Conservation (phyloP, 2,797 vertebrate genomes). For the Paguma larvata region DNA sequence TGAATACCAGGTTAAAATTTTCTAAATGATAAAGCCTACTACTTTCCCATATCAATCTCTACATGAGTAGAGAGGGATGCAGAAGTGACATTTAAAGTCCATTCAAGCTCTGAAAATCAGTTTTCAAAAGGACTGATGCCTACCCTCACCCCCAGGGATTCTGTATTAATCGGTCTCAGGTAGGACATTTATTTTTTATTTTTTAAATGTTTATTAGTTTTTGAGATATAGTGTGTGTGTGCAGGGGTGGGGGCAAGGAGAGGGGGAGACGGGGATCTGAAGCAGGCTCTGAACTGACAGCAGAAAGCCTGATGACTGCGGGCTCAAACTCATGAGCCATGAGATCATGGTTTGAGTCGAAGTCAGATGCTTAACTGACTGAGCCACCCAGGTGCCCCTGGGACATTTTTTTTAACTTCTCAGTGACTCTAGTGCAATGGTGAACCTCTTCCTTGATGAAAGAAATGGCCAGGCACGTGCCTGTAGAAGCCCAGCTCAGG, state of each 20-base stretch:
- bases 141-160: neutral
- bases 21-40: neutral
- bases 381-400: too few relatives aligned
- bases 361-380: too few relatives aligned
- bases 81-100: constrained; percentile 25
- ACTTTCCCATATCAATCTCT: neutral
- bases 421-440: constrained; percentile 41
- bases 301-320: too few relatives aligned
- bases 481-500: constrained; percentile 36
- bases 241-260: too few relatives aligned
- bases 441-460: constrained; percentile 12
- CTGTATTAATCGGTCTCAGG: constrained; percentile 45
- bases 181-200: neutral
- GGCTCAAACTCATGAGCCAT: too few relatives aligned
- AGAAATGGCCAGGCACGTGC: constrained; percentile 46
- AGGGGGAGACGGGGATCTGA: too few relatives aligned
- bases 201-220: neutral
- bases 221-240: too few relatives aligned
- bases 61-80: neutral
- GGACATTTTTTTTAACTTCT: constrained; percentile 37
- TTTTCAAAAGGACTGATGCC: constrained; percentile 48
- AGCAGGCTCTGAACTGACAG: too few relatives aligned
- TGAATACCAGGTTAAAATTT: neutral
- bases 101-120: constrained; percentile 17
- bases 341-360: too few relatives aligned